Evolutionary conservation across 30 jellyfish, hydroid and myxozoan species (phyloP), one percentile per base, ranked within the genome.

Genomic region (Cassiopea andromeda): DNA sequence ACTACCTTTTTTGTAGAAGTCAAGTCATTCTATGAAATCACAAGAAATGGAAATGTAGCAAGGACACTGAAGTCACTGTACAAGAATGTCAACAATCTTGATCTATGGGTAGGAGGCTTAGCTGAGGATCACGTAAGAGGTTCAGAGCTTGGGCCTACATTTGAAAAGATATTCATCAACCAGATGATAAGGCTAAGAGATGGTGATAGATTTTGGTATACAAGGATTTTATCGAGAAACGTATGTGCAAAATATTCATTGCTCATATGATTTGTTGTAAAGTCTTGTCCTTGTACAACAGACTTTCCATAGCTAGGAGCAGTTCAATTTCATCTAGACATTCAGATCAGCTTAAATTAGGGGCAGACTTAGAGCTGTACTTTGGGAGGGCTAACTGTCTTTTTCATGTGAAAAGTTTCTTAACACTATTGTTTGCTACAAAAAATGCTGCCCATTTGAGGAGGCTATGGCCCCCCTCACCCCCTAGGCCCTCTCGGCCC

Each of bases 91-190:
- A 87, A 93, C 73, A 85, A 89, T 84, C 75, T 93, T 66, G 98
- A 93, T 81, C 77, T 93, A n/a, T 93, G 98, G 98, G 98, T 93
- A 48, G 98, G 98, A 2, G 98, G 98, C 0, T 38, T 93, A 46
- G 97, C 97, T 43, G 98, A 93, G 68, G 97, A 93, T 77, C 95
- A 85, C 48, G 97, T 64, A 87, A n/a, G 2, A 15, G 90, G 92
- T 16, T 93, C 98, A 2, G 98, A 93, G 83, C 95, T 93, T 48
- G 98, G 98, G 1, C 95, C 84, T 79, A 93, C 98, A 19, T 93
- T 93, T 80, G 85, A 84, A 50, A 82, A 80, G 60, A 93, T 93
- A 44, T 57, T 93, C 38, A 74, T 90, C 10, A 94, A 93, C 59
- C 93, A 80, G 64, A 88, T 93, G 49, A 84, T 72, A 4, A 83